These are phyloP conservation scores for Zeugodacus cucurbitae DNA, from an alignment of 1,140 invertebrate genomes.

Conservation along the genomic window DNA sequence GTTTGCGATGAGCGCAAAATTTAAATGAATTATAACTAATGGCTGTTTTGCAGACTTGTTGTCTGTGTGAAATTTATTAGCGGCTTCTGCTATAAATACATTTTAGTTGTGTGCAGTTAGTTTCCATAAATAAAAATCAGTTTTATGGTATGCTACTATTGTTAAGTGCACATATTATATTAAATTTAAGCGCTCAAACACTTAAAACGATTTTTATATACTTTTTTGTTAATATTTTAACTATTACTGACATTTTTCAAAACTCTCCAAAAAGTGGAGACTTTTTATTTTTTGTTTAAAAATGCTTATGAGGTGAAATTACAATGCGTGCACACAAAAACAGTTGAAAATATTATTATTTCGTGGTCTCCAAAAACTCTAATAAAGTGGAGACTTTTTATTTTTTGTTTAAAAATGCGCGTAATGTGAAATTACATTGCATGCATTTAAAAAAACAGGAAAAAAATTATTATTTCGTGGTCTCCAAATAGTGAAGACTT, in stretches of 20 bases:
- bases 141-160: no score
- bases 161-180: not conserved
- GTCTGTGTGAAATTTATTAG: no score
- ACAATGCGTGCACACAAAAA: not conserved
- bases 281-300: not conserved
- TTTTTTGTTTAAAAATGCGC: not conserved
- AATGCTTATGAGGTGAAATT: not conserved
- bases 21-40: not conserved
- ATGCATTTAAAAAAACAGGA: not conserved
- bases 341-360: no score
- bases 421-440: not conserved
- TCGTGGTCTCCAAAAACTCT: constrained; percentile 17
- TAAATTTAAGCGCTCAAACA: not conserved
- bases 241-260: not conserved
- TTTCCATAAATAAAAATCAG: no score
- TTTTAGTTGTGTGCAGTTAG: no score
- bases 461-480: no score
- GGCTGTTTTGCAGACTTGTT: not conserved
- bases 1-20: not conserved
- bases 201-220: not conserved
- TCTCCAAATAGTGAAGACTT: not conserved
- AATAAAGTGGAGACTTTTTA: not conserved
- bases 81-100: no score
- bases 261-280: not conserved
- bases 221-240: no score